phyloP scores from a whole-genome alignment of 2,113 vertebrate genomes.

The Electrona antarctica region DNA sequence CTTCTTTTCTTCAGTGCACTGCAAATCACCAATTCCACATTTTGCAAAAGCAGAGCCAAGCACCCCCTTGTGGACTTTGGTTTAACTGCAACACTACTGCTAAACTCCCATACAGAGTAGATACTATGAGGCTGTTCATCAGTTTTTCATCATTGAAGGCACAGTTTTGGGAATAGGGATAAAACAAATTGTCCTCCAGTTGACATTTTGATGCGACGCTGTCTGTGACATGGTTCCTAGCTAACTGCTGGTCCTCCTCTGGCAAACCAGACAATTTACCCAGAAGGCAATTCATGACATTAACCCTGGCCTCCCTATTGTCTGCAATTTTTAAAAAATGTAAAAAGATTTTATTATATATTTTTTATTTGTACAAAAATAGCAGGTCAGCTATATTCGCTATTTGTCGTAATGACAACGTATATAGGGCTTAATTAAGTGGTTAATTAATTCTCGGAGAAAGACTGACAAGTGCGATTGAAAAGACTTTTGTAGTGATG shows the following conservation, averaged over 20 bases:
- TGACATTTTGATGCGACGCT: not conserved
- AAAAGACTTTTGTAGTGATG: not conserved
- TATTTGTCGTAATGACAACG: too few species aligned
- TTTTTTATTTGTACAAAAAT: too few species aligned
- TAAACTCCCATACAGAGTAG: constrained; percentile 3
- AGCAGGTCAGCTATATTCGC: too few species aligned
- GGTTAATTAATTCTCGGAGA: not conserved
- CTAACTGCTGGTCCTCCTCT: constrained; percentile 8
- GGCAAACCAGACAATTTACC: constrained; percentile 1
- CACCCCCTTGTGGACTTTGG: constrained; percentile 54
- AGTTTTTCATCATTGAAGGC: not conserved
- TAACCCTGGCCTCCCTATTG: too few species aligned
- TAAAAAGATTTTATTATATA: too few species aligned
- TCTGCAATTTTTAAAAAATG: too few species aligned
- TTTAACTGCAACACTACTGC: constrained; percentile 34
- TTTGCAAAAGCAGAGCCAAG: not conserved
- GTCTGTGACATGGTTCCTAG: not conserved
- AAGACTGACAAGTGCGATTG: not conserved
- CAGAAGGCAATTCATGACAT: too few species aligned
- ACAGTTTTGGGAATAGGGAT: constrained; percentile 6
- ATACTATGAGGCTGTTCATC: not conserved
- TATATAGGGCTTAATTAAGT: too few species aligned
- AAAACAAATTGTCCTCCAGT: not conserved
- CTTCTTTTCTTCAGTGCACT: not conserved
- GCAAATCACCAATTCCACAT: not conserved